Conservation (phyloP, 2,797 vertebrate genomes). For the Coregonus suidteri region DNA sequence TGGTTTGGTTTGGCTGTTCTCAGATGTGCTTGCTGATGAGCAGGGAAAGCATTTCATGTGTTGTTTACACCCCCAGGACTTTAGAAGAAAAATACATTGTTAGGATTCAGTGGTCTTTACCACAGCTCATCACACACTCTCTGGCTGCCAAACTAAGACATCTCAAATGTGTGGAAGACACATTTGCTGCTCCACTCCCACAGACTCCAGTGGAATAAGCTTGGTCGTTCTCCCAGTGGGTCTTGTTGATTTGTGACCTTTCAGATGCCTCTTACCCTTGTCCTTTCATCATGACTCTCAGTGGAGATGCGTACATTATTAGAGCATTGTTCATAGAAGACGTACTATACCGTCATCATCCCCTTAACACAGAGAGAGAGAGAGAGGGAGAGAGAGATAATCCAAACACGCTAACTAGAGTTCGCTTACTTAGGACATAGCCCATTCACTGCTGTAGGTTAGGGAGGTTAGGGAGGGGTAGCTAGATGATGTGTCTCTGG, state of each 20-base stretch:
- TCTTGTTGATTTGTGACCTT: not conserved
- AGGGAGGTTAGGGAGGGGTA: conserved; percentile 11
- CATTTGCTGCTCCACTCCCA: not conserved
- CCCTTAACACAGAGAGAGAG: not conserved
- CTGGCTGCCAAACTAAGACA: not conserved
- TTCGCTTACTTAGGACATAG: conserved; percentile 41
- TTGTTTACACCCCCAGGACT: conserved; percentile 31
- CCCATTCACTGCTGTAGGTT: conserved; percentile 42
- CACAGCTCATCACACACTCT: conserved; percentile 44
- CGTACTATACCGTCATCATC: conserved; percentile 18
- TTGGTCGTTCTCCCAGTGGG: not conserved
- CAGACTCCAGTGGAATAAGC: not conserved
- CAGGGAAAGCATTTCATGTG: conserved; percentile 35
- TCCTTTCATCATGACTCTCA: not conserved
- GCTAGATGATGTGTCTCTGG: conserved; percentile 5
- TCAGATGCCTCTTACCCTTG: not conserved
- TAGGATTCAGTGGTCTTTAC: conserved; percentile 48
- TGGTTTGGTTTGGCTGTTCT: conserved; percentile 46
- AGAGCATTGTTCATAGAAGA: conserved; percentile 20
- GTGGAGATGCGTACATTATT: conserved; percentile 24
- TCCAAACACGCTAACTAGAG: conserved; percentile 45
- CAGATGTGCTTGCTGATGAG: conserved; percentile 21
- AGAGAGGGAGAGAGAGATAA: conserved; percentile 33
- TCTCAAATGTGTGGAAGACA: not conserved
- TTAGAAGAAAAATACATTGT: conserved; percentile 44